Conservation (phyloP, 2,888 invertebrate species). For the Muschampia staudingeri region DNA sequence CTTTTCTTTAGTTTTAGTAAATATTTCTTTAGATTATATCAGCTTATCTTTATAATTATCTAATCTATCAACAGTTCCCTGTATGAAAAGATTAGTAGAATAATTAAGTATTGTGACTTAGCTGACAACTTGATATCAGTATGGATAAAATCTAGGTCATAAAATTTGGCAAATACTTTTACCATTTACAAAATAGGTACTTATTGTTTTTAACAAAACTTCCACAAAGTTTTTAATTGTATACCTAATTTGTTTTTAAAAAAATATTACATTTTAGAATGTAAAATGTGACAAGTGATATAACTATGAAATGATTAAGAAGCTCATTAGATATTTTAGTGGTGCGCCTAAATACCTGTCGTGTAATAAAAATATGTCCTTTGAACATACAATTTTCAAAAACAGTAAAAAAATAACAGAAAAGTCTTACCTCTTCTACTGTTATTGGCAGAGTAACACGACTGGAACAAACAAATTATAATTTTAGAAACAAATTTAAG, state of each 20-base stretch:
- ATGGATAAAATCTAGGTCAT: constrained; percentile 29
- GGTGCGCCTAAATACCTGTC: not conserved
- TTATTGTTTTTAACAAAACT: not conserved
- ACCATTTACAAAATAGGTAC: not conserved
- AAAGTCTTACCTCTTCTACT: constrained; percentile 97
- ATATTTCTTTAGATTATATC: not conserved
- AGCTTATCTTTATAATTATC: constrained; percentile 13
- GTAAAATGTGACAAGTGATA: not conserved
- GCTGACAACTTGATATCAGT: constrained; percentile 23
- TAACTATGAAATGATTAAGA: not conserved
- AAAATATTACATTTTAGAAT: not conserved
- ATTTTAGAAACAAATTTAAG: constrained; percentile 31
- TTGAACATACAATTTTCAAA: not conserved
- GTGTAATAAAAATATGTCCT: not conserved
- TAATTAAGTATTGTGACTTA: constrained; percentile 27
- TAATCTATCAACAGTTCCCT: constrained; percentile 6
- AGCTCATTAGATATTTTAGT: not conserved
- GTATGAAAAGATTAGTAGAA: constrained; percentile 34
- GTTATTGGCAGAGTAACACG: constrained; percentile 99
- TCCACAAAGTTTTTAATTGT: no score
- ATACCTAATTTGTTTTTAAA: no score
- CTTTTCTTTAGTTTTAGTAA: not conserved
- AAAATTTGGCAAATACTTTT: not conserved
- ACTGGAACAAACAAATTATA: constrained; percentile 92
- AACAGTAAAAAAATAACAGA: constrained; percentile 12